Evolutionary conservation across 2,113 vertebrate genomes (phyloP).

Genomic region (Tiliqua scincoides): DNA sequence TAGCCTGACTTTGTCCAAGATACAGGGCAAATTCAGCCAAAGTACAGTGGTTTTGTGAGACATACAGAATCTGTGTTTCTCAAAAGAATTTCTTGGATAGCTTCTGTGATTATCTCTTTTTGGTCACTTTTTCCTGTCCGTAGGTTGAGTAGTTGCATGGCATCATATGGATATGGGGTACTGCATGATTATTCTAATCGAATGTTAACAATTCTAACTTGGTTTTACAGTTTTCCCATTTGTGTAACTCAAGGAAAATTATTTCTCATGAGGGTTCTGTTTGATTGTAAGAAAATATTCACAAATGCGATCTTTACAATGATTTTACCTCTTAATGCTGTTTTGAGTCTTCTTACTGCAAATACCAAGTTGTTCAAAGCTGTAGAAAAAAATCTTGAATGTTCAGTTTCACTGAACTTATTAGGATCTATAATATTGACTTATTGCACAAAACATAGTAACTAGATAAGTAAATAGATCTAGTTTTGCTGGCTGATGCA

Average conservation of each 20-base stretch:
- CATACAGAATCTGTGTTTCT: constrained; percentile 1
- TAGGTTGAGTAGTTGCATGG: background rate
- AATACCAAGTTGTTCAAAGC: background rate
- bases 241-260: background rate
- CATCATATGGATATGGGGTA: accelerated
- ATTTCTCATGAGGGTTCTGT: background rate
- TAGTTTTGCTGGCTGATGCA: background rate
- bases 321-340: constrained; percentile 30
- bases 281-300: background rate
- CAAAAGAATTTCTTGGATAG: constrained; percentile 3
- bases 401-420: background rate
- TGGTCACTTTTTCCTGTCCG: constrained; percentile 36
- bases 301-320: constrained; percentile 16
- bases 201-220: constrained; percentile 44
- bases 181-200: constrained; percentile 43
- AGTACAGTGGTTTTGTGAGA: constrained; percentile 16
- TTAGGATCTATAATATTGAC: background rate
- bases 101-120: constrained; percentile 8
- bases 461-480: background rate
- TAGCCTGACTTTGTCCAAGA: constrained; percentile 28
- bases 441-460: background rate
- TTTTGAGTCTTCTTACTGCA: background rate
- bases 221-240: background rate
- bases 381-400: background rate
- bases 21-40: constrained; percentile 40